These are phyloP conservation scores for Lerema accius DNA, from an alignment of 1,140 invertebrate species.

Conservation along the genomic window DNA sequence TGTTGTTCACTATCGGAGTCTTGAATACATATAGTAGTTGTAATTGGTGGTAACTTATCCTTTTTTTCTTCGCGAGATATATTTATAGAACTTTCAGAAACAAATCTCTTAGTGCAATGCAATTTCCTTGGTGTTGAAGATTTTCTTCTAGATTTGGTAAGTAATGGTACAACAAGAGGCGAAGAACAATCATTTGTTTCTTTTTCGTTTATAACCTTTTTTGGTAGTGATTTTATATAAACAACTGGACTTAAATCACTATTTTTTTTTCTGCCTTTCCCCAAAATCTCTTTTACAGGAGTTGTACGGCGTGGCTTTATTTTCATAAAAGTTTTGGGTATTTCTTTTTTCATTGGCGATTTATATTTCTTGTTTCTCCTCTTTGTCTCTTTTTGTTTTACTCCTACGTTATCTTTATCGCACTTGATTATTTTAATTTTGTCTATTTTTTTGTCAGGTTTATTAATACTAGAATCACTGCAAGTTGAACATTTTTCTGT, in stretches of 20 bases:
- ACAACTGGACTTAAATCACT: slow-evolving; percentile 5
- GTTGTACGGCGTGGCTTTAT: slow-evolving; percentile 63
- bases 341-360: slow-evolving; percentile 59
- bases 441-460: slow-evolving; percentile 40
- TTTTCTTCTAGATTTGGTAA: slow-evolving; percentile 71
- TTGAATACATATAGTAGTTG: slow-evolving; percentile 33
- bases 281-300: slow-evolving; percentile 54
- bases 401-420: slow-evolving; percentile 36
- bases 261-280: slow-evolving; percentile 45
- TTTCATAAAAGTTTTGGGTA: slow-evolving; percentile 65
- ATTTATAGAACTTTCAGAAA: slow-evolving; percentile 53
- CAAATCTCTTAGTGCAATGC: slow-evolving; percentile 64
- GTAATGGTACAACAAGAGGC: slow-evolving; percentile 38
- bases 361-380: slow-evolving; percentile 48
- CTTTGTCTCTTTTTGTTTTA: slow-evolving; percentile 44
- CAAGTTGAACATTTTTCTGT: slow-evolving; percentile 34
- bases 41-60: slow-evolving; percentile 14
- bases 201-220: slow-evolving; percentile 51
- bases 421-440: slow-evolving; percentile 39
- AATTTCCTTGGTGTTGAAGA: slow-evolving; percentile 75
- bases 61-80: slow-evolving; percentile 50
- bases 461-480: slow-evolving; percentile 44
- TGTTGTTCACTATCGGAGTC: slow-evolving; percentile 63
- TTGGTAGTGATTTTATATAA: slow-evolving; percentile 35
- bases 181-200: slow-evolving; percentile 42